These are phyloP conservation scores for Petrocephalus schoutedeni DNA, from an alignment of 2,797 vertebrate species.

Conservation along the genomic window DNA sequence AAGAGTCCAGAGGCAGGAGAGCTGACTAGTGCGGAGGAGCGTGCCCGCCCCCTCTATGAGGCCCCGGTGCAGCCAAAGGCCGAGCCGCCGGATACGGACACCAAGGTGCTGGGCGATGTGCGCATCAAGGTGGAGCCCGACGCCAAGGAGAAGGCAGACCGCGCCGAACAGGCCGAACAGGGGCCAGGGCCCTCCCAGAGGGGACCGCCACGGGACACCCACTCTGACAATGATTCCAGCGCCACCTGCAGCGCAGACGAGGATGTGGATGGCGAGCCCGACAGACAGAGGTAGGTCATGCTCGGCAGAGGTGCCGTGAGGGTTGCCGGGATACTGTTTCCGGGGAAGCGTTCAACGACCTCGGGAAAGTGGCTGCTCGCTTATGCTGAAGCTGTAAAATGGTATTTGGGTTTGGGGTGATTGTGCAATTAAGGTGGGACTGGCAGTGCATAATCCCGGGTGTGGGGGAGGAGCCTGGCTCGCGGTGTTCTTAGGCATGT, in stretches of 20 bases:
- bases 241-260: slow-evolving; percentile 99
- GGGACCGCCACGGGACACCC: slow-evolving; percentile 59
- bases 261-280: slow-evolving; percentile 87
- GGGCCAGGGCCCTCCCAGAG: slow-evolving; percentile 50
- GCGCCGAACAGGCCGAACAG: slow-evolving; percentile 64
- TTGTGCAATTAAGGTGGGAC: not conserved
- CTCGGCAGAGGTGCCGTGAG: not conserved
- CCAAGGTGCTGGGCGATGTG: slow-evolving; percentile 62
- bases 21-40: slow-evolving; percentile 63
- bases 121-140: slow-evolving; percentile 84
- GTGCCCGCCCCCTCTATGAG: slow-evolving; percentile 55
- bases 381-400: not conserved
- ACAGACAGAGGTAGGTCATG: slow-evolving; percentile 71
- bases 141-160: slow-evolving; percentile 79
- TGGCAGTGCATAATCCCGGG: not conserved
- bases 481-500: not conserved
- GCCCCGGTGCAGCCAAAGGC: slow-evolving; percentile 74
- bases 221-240: slow-evolving; percentile 95
- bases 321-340: not conserved
- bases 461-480: not conserved
- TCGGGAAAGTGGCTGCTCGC: not conserved
- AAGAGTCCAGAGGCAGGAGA: slow-evolving; percentile 67
- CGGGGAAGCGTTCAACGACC: not conserved
- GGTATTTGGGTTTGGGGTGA: not conserved
- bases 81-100: slow-evolving; percentile 77